Evolutionary conservation across 2,888 invertebrate genomes (phyloP), one percentile per base, ranked within the genome.

Genomic region (Yponomeuta evonymella): DNA sequence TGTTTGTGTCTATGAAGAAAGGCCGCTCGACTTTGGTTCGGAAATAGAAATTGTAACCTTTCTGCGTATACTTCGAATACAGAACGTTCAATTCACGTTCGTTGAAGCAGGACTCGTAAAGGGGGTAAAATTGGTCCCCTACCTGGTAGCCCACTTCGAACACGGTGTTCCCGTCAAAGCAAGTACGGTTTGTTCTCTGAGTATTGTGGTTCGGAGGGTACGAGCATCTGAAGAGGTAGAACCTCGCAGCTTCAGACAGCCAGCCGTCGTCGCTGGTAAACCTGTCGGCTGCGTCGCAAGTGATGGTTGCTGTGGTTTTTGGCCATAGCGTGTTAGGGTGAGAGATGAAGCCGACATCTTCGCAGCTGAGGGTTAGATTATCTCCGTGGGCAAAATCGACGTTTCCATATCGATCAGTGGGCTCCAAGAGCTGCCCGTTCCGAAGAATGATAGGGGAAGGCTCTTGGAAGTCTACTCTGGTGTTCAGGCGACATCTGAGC

Each of bases 31-130:
- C 89, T 78, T 74, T 83, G 0, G 86, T 87, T 76, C 90, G 90
- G 71, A 78, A 92, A n/a, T 81, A 73, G 8, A 87, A 82, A 70
- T 91, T 92, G 74, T 87, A 92, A 1, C 89, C 83, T 73, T 87
- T 87, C 72, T 91, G 92, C 0, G 85, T 86, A 68, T 91, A 90
- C 69, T 83, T 88, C 0, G 90, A 87, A 73, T 89, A 92, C 2
- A 91, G 74, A 2, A 81, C 78, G 66, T 79, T 84, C 1, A 86
- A 74, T 6, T 48, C 71, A 2, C 48, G 72, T 74, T 86, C 84
- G 72, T 90, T 81, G 73, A 92, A 92, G 71, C 92, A 92, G 0
- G 89, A 79, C 72, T 91, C 90, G 74, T 85, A 92, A 0, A 85
- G 73, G 0, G 90, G 82, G 66, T 89, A 86, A 72, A 90, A 89